Evolutionary conservation across 2,113 vertebrate species (phyloP), one percentile per base, ranked within the genome.

Genomic region (Tringa solitaria): DNA sequence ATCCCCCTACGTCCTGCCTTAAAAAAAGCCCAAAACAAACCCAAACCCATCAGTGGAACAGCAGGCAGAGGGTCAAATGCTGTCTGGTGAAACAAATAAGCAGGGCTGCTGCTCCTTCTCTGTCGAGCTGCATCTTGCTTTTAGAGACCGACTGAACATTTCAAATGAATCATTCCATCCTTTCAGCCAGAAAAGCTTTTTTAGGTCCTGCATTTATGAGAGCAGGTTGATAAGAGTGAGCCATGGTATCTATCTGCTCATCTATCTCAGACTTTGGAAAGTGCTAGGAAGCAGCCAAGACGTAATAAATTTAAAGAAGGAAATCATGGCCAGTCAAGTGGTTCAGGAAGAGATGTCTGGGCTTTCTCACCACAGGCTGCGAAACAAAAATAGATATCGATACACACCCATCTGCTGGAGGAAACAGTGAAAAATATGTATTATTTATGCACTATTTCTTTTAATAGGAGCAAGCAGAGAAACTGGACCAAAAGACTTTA

Each of bases 291-390:
- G 45, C 73, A 68, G 94, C 69, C 80, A 95, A 96, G 73, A 69
- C 5, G 3, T 37, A 94, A 96, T 93, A 86, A 90, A 93, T 87
- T 90, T 84, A 84, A 74, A 87, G 89, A 41, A 92, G 84, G 77
- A 96, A 95, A 95, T 79, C 69, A 70, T 17, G 85, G 85, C 79
- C 68, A 78, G 90, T 86, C 73, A 43, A 96, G 88, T 75, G 84
- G 84, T 79, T 91, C 86, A 95, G 95, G 89, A 97, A 93, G 45
- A 91, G 84, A 61, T 57, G 84, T 69, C 94, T 89, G 89, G 77
- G 69, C 77, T 96, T 94, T 87, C 84, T 92, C 84, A 95, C 80
- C 73, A 87, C n/a, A 43, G 65, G 60, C 89, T 94, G 84, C 2
- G 23, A 73, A 95, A 82, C 54, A 95, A 92, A 97, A 96, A 89